Evolutionary conservation across 2,888 invertebrate genomes (phyloP), one percentile per base, ranked within the genome.

Genomic region (Priocnemis perturbator): DNA sequence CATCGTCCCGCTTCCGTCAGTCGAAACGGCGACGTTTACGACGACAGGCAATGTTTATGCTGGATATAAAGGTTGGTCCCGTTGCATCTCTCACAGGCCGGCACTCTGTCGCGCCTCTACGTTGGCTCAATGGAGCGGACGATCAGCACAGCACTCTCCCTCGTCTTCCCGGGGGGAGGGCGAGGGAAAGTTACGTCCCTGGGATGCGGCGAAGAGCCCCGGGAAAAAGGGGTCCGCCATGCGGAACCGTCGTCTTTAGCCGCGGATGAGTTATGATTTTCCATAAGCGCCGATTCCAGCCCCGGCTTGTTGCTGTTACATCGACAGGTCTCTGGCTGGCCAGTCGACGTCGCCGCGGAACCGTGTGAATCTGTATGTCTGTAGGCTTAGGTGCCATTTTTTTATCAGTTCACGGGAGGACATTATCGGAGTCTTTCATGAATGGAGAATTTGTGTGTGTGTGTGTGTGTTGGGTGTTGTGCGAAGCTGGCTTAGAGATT

Each of bases 11-110:
- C 56, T 77, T 69, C 69, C 65, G 67, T 70, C 66, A 73, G 70
- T 60, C 66, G 66, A 56, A 66, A 70, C 64, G 57, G 26, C 48
- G 74, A 77, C 74, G 63, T 77, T 77, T 71, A 77, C 69, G 69
- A 63, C 58, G 21, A 50, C 59, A 64, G 60, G 69, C 55, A 63
- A 63, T 71, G 63, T 76, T 76, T 76, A 76, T 61, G 69, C 63
- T 14, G 63, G 67, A 65, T 71, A 71, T 77, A 77, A 76, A 77
- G 50, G 52, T 44, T 60, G 59, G 37, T 71, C 74, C 69, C 74
- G 71, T 77, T 77, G 65, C 70, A 20, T 56, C 57, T 17, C 60
- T 50, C 17, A 23, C 17, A 30, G 17, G 47, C 9, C n/a, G 37
- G 7, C 7, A 4, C 26, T 26, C 37, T 37, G 11, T 37, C 37